Base-by-base conservation (phyloP, 2,888 invertebrate species). In the Mellilla xanthometata region DNA sequence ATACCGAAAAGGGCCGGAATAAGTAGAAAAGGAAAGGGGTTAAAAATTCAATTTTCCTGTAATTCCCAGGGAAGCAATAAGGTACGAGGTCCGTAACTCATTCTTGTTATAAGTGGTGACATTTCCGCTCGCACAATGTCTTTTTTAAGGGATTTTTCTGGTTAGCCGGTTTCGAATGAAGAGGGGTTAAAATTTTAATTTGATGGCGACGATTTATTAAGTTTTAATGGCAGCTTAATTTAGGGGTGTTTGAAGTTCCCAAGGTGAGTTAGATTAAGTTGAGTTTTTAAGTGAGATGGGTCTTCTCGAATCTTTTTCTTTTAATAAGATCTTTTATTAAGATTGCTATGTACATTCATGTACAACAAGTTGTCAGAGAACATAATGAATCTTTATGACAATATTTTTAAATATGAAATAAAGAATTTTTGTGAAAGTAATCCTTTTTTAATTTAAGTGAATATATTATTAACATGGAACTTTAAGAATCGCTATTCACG, bases 41-140 rank as follows among this genome's bases (percentile, higher is more conserved):
- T 53, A 52, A 57, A 57, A 55, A 52, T 57, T 55, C 54, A 57
- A 55, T 57, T 55, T 49, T 30, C 43, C 54, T 39, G 40, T 54
- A 55, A 55, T 45, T 46, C 57, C 52, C 55, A n/a, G 13, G 36
- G 28, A 7, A 46, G 51, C 52, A 56, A 56, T 52, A 57, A 54
- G 50, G 41, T 42, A 49, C 52, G 40, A 53, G 46, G 53, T 46
- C 45, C 46, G 34, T 55, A 57, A 51, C 51, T 57, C 54, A 57
- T 57, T 46, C 44, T 31, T 10, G 35, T 35, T 47, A 49, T 30
- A 40, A 47, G 46, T 51, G 49, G 36, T 42, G 54, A 52, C 54
- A 42, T 12, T 43, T 30, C 32, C 45, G 36, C 49, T 50, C 49
- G 54, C 54, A 10, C 49, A 35, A 40, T 49, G 44, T 45, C 49